These are phyloP conservation scores for Platypus cylindrus DNA, from an alignment of 2,888 invertebrate species.

Conservation along the genomic window DNA sequence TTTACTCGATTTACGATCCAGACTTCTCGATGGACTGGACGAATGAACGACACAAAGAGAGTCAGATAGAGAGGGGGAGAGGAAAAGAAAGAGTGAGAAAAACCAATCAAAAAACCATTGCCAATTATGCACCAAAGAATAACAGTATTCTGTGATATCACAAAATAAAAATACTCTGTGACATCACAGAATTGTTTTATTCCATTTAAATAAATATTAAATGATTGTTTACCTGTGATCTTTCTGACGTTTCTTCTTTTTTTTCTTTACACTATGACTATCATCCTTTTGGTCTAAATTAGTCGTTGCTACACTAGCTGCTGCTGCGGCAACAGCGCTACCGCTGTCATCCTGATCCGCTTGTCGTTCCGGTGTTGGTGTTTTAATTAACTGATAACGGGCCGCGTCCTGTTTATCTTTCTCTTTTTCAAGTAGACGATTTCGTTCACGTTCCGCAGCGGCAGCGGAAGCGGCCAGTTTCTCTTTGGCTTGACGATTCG, in stretches of 20 bases:
- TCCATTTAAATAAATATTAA: neutral
- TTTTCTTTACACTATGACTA: conserved; percentile 34
- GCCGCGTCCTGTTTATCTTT: conserved; percentile 38
- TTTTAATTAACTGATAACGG: conserved; percentile 61
- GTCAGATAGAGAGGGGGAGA: too few species aligned
- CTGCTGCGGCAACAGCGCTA: too few species aligned
- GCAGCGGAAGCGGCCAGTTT: conserved; percentile 39
- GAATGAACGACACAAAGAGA: too few species aligned
- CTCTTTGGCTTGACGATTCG: conserved; percentile 54
- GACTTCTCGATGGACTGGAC: too few species aligned
- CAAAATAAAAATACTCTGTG: too few species aligned
- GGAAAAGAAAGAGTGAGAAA: too few species aligned
- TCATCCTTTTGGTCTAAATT: conserved; percentile 11
- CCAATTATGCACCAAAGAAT: too few species aligned
- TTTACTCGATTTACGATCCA: conserved; percentile 65
- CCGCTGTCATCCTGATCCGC: conserved; percentile 3
- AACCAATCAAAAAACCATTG: too few species aligned
- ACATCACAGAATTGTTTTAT: too few species aligned
- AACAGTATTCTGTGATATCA: too few species aligned
- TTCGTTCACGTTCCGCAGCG: conserved; percentile 32
- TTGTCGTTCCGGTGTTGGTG: conserved; percentile 51
- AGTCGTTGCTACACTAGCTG: too few species aligned
- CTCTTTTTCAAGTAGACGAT: conserved; percentile 34
- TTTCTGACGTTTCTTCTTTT: conserved; percentile 62
- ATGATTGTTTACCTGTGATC: conserved; percentile 43